These are phyloP conservation scores for Dicyrtoma fusca DNA, from an alignment of 2,888 invertebrate genomes.

Conservation along the genomic window DNA sequence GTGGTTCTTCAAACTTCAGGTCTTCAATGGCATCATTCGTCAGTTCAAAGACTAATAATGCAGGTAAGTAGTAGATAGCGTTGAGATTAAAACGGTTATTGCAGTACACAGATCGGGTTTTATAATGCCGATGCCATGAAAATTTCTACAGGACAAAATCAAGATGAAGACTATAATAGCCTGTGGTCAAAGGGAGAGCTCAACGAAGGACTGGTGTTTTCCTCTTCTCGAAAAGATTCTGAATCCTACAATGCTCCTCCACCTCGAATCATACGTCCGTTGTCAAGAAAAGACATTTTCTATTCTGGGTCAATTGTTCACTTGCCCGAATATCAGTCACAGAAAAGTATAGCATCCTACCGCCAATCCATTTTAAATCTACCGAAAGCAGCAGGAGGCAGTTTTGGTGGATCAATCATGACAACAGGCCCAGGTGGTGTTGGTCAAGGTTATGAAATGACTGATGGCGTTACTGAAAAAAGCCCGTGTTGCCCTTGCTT, in stretches of 20 bases:
- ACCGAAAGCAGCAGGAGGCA: constrained; percentile 63
- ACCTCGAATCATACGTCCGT: constrained; percentile 78
- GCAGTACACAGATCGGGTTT: no score
- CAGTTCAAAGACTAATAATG: constrained; percentile 42
- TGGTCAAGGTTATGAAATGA: constrained; percentile 25
- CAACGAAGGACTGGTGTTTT: constrained; percentile 54
- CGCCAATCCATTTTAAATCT: constrained; percentile 88
- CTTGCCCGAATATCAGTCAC: constrained; percentile 89
- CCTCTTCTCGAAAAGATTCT: constrained; percentile 48
- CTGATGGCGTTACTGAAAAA: constrained; percentile 6
- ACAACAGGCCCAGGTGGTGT: constrained; percentile 33
- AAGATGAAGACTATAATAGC: constrained; percentile 55
- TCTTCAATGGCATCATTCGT: constrained; percentile 42
- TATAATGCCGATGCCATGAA: no score
- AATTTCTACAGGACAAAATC: constrained; percentile 33
- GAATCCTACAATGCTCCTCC: constrained; percentile 61
- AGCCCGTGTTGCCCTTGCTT: constrained; percentile 47
- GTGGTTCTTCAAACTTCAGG: constrained; percentile 47
- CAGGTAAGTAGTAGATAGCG: constrained; percentile 22
- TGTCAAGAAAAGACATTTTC: constrained; percentile 96
- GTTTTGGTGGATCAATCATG: constrained; percentile 18
- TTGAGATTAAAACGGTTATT: no score
- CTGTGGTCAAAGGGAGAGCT: constrained; percentile 57
- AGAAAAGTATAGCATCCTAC: constrained; percentile 86
- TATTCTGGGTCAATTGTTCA: constrained; percentile 94